These are phyloP conservation scores for Crotophaga sulcirostris DNA, from an alignment of 2,113 vertebrate genomes.

Conservation along the genomic window DNA sequence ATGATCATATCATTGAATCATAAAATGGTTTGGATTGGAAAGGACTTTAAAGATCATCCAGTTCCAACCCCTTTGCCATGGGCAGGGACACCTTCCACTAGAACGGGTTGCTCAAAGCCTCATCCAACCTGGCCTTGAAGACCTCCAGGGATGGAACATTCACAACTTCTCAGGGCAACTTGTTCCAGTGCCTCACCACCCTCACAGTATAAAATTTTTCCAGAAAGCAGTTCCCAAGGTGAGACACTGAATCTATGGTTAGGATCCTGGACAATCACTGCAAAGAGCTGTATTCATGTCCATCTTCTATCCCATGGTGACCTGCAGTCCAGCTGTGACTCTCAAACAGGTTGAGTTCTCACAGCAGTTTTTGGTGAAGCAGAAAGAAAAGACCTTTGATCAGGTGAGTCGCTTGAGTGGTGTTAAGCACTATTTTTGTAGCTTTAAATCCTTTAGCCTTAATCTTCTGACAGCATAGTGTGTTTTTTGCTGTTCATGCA, in stretches of 20 bases:
- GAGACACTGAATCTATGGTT: not conserved
- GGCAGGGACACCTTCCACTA: no score
- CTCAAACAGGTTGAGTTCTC: not conserved
- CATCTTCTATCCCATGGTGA: not conserved
- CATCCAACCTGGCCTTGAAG: no score
- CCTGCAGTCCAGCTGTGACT: not conserved
- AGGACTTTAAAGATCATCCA: no score
- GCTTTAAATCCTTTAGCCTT: not conserved
- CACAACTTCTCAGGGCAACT: no score
- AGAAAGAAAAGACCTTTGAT: not conserved
- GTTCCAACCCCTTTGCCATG: no score
- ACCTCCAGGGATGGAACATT: no score
- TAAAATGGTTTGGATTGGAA: no score
- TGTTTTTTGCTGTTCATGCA: not conserved
- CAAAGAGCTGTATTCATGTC: not conserved
- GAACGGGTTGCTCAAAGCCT: no score
- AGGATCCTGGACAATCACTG: not conserved
- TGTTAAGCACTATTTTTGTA: not conserved
- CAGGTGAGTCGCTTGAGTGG: not conserved
- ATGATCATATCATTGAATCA: no score
- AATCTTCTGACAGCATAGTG: not conserved
- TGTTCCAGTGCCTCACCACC: no score
- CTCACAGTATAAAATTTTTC: no score
- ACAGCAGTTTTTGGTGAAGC: not conserved
- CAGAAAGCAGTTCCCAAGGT: not conserved